phyloP scores from a whole-genome alignment of 1,140 invertebrate species.

The Papilio polytes region DNA sequence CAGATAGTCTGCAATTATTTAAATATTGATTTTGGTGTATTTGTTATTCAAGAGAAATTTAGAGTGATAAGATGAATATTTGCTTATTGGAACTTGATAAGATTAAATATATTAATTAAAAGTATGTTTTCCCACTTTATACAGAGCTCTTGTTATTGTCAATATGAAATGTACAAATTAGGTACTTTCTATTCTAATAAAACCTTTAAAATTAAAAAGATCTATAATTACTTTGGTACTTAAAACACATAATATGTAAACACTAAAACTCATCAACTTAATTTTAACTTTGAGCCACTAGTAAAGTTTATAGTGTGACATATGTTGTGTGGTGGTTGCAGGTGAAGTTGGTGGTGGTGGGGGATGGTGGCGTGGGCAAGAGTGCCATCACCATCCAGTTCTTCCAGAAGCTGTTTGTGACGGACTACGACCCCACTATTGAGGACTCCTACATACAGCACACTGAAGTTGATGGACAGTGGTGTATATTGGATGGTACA shows the following conservation, averaged over 20 bases:
- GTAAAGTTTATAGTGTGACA: neutral
- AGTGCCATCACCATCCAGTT: slow-evolving; percentile 96
- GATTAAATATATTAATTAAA: neutral
- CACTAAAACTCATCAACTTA: no score
- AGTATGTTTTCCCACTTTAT: neutral
- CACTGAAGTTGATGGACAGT: slow-evolving; percentile 95
- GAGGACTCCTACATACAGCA: slow-evolving; percentile 96
- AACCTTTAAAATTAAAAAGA: no score
- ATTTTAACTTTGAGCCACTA: no score
- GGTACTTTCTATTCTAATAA: no score
- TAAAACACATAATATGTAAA: no score
- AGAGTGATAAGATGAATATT: neutral
- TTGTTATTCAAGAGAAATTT: neutral
- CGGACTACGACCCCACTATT: slow-evolving; percentile 96
- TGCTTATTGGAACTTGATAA: neutral
- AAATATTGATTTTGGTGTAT: neutral
- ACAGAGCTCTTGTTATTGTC: no score
- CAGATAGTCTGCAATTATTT: neutral
- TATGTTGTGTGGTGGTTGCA: slow-evolving; percentile 59
- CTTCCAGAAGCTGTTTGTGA: slow-evolving; percentile 94
- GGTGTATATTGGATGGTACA: slow-evolving; percentile 95
- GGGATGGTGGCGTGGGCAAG: slow-evolving; percentile 95
- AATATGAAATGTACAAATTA: no score
- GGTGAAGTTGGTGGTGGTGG: slow-evolving; percentile 95
- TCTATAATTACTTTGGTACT: no score